A percentile compares a stretch with the other conserved stretches of the same genome.
These are phyloP conservation scores for Acipenser ruthenus DNA, from an alignment of 2,797 vertebrate genomes.

Conservation along the genomic window DNA sequence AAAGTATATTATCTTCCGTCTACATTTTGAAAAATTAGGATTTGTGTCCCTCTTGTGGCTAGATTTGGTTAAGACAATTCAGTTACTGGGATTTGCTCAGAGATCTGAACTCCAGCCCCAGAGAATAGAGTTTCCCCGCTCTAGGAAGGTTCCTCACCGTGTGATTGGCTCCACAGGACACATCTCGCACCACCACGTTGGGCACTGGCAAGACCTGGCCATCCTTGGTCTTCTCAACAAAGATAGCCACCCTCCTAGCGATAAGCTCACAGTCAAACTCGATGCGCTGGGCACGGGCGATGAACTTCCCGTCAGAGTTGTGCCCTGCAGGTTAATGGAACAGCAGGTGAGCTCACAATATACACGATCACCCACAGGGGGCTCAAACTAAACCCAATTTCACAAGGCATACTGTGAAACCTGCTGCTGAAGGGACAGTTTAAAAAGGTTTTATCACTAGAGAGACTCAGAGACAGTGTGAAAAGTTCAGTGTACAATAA, in stretches of 20 bases:
- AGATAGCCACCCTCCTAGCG: conserved; percentile 83
- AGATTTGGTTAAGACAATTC: no score
- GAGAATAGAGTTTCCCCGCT: background rate
- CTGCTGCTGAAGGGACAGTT: background rate
- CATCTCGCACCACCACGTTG: conserved; percentile 87
- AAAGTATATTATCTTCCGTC: background rate
- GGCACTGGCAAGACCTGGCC: conserved; percentile 86
- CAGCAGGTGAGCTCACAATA: background rate
- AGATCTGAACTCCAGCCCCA: background rate
- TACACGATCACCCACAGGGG: no score
- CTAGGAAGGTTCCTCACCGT: conserved; percentile 59
- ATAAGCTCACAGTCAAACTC: conserved; percentile 94
- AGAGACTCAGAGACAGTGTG: no score
- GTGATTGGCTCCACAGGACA: conserved; percentile 85
- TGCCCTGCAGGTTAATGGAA: conserved; percentile 59
- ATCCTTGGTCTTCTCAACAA: conserved; percentile 94
- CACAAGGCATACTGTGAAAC: background rate
- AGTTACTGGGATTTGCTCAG: background rate
- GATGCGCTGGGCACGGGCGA: conserved; percentile 87
- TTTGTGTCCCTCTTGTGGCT: conserved; percentile 8
- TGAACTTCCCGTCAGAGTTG: conserved; percentile 94
- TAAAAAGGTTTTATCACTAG: background rate
- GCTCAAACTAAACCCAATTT: background rate
- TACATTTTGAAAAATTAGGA: background rate
- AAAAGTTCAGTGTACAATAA: no score